Conservation (phyloP, 23 tunicate genomes). For the Trididemnum miniatum region DNA sequence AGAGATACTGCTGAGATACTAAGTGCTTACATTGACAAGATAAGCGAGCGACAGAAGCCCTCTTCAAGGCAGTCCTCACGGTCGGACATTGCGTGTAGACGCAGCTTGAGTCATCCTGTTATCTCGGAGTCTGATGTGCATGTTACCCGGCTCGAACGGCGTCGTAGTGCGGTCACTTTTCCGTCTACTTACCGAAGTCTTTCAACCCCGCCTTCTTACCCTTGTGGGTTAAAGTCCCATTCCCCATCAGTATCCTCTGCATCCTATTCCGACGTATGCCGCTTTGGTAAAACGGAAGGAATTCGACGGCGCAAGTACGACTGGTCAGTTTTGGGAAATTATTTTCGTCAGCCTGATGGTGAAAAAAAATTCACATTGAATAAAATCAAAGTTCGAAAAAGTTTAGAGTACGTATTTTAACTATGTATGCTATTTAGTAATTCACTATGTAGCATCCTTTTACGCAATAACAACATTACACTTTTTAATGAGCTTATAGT, state of each 20-base stretch:
- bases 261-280: conserved; percentile 26
- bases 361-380: conserved; percentile 33
- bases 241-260: conserved; percentile 22
- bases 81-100: conserved; percentile 15
- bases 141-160: conserved; percentile 62
- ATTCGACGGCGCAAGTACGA: not conserved
- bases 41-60: not conserved
- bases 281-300: conserved; percentile 5
- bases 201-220: not conserved
- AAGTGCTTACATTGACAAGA: conserved; percentile 18
- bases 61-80: conserved; percentile 1
- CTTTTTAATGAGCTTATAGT: no score
- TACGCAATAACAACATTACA: no score
- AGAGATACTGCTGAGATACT: conserved; percentile 16
- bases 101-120: conserved; percentile 49
- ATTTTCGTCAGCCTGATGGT: conserved; percentile 41
- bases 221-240: conserved; percentile 6
- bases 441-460: no score
- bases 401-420: conserved; percentile 73
- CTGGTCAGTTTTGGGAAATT: conserved; percentile 70
- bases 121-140: conserved; percentile 6
- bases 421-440: no score
- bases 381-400: conserved; percentile 58
- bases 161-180: conserved; percentile 93
- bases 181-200: conserved; percentile 82